A percentile compares a stretch with the other conserved stretches of the same genome.
These are phyloP conservation scores for Yponomeuta cagnagella DNA, from an alignment of 2,888 invertebrate genomes.

Conservation along the genomic window DNA sequence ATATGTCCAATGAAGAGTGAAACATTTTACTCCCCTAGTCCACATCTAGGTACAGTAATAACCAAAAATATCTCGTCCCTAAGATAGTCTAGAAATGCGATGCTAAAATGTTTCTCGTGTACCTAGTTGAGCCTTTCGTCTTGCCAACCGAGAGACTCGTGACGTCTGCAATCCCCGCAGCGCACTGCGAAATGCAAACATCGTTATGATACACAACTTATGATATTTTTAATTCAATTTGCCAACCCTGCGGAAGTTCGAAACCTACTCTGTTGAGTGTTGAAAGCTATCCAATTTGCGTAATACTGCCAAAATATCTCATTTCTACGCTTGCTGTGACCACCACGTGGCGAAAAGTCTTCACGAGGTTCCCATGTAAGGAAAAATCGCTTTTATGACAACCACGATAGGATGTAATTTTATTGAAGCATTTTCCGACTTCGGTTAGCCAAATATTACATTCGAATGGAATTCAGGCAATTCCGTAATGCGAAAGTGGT, in stretches of 20 bases:
- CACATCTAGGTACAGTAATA: no score
- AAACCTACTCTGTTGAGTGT: slow-evolving; percentile 75
- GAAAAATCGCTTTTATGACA: slow-evolving; percentile 26
- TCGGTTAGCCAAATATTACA: slow-evolving; percentile 38
- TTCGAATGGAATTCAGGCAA: slow-evolving; percentile 72
- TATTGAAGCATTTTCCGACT: slow-evolving; percentile 17
- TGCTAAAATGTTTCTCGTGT: slow-evolving; percentile 1
- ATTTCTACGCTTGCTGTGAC: slow-evolving; percentile 71
- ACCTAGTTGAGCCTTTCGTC: background rate
- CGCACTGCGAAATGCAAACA: slow-evolving; percentile 34
- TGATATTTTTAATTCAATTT: slow-evolving; percentile 76
- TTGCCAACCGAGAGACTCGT: background rate
- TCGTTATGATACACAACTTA: slow-evolving; percentile 68
- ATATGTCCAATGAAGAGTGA: no score
- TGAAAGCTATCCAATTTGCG: slow-evolving; percentile 77
- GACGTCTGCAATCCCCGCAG: background rate
- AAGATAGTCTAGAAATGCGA: background rate
- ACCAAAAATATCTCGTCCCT: background rate
- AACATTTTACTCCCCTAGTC: no score
- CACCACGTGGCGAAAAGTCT: slow-evolving; percentile 31
- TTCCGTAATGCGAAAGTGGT: slow-evolving; percentile 76
- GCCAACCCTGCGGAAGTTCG: slow-evolving; percentile 65
- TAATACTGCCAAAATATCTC: slow-evolving; percentile 77
- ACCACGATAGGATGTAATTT: slow-evolving; percentile 30
- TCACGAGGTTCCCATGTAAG: slow-evolving; percentile 26